Evolutionary conservation across 2,113 vertebrate species (phyloP).

Genomic region (Myanophis thanlyinensis): DNA sequence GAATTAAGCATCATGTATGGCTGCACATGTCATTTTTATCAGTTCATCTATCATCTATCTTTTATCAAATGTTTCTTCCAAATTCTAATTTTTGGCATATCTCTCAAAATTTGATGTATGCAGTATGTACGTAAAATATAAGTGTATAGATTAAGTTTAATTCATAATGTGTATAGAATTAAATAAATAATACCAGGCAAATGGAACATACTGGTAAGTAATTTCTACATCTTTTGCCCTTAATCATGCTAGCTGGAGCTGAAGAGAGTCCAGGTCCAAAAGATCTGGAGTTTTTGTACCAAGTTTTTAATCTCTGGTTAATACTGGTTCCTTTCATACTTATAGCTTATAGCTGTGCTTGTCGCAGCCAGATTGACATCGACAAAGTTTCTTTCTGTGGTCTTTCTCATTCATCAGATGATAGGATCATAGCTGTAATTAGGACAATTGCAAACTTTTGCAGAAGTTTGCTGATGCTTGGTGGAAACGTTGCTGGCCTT

Average conservation of each 20-base stretch:
- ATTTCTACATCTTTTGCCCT: background rate
- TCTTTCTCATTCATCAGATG: background rate
- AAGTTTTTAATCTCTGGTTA: background rate
- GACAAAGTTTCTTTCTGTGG: background rate
- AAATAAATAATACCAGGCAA: background rate
- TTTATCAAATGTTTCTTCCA: background rate
- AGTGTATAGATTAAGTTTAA: background rate
- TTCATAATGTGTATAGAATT: background rate
- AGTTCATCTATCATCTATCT: background rate
- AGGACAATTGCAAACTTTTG: background rate
- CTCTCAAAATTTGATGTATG: background rate
- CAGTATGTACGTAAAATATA: background rate
- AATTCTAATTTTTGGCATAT: background rate
- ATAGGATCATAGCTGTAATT: background rate
- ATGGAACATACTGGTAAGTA: background rate
- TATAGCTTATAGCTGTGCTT: background rate
- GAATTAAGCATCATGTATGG: background rate
- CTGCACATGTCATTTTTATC: background rate
- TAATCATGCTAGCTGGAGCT: background rate
- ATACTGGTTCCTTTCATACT: background rate
- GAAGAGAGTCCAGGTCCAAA: background rate
- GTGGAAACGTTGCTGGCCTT: background rate
- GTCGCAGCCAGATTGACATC: background rate
- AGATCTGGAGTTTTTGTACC: background rate
- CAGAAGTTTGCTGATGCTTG: background rate